Base-by-base conservation (phyloP, 1,140 invertebrate genomes). In the Charaxes varanes region DNA sequence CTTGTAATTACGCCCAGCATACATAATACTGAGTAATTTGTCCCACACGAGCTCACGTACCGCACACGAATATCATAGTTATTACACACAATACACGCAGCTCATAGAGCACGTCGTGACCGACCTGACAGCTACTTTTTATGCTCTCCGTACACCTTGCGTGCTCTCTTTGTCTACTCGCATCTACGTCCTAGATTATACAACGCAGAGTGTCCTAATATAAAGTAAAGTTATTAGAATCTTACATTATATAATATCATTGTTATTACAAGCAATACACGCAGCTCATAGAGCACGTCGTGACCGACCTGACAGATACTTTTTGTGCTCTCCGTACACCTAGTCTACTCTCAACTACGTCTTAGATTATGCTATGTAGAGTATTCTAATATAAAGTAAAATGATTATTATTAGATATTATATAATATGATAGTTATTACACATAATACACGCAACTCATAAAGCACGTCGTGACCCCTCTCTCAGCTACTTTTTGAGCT, bases 401-500 rank as follows among this genome's bases (percentile, higher is more conserved):
- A n/a, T n/a, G n/a, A n/a, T n/a, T n/a, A n/a, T n/a, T n/a, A n/a
- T n/a, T n/a, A n/a, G n/a, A n/a, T n/a, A n/a, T n/a, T n/a, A n/a
- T n/a, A n/a, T n/a, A n/a, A 24, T 4, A 2, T 16, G 24, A 32
- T 19, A 10, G n/a, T 43, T 21, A 27, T 34, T 15, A 28, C n/a
- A 10, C 12, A 28, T 28, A 17, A 16, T 28, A 33, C 38, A 36
- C 48, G 51, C 45, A 36, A 23, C 46, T 55, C 59, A 60, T 58
- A 61, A 50, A 19, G 52, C 55, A 60, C 60, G 48, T 71, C 72
- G 71, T 77, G 72, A 73, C 67, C 43, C 27, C 45, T 27, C 60
- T 77, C 69, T 67, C 72, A 71, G 69, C 72, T 66, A 72, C 66
- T 76, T 73, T 70, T 71, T 70, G 64, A 57, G 53, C 44, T 47